phyloP scores from a whole-genome alignment of 1,140 invertebrate genomes.

The Apocrypta bakeri region DNA sequence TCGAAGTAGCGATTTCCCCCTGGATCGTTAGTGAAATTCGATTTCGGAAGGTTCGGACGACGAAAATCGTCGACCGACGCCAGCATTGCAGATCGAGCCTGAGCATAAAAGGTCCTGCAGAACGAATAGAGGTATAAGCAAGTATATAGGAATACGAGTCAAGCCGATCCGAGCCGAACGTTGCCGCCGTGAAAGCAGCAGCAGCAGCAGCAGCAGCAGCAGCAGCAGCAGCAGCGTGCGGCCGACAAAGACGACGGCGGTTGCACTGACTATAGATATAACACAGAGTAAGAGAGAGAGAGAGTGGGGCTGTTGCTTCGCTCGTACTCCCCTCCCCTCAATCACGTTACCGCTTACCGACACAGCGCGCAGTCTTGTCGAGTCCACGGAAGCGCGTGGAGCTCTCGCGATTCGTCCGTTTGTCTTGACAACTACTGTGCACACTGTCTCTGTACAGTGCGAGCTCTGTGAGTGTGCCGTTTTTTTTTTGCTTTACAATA shows the following conservation, averaged over 20 bases:
- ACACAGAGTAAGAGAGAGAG: neutral
- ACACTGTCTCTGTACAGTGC: no score
- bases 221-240: neutral
- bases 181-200: slow-evolving; percentile 3
- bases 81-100: neutral
- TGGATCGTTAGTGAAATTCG: no score
- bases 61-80: neutral
- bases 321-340: neutral
- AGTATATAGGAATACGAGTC: no score
- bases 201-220: neutral
- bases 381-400: slow-evolving; percentile 40
- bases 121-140: neutral
- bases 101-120: neutral
- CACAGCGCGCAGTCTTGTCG: slow-evolving; percentile 26
- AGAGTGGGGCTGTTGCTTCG: neutral
- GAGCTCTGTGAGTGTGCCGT: neutral
- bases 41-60: no score
- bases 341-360: slow-evolving; percentile 3
- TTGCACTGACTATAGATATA: neutral
- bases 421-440: neutral
- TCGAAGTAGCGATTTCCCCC: no score
- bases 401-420: neutral
- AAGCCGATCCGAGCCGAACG: neutral
- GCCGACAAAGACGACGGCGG: neutral
- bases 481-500: no score